Evolutionary conservation across 1,140 invertebrate species (phyloP), one percentile per base, ranked within the genome.

Genomic region (Araneus ventricosus): DNA sequence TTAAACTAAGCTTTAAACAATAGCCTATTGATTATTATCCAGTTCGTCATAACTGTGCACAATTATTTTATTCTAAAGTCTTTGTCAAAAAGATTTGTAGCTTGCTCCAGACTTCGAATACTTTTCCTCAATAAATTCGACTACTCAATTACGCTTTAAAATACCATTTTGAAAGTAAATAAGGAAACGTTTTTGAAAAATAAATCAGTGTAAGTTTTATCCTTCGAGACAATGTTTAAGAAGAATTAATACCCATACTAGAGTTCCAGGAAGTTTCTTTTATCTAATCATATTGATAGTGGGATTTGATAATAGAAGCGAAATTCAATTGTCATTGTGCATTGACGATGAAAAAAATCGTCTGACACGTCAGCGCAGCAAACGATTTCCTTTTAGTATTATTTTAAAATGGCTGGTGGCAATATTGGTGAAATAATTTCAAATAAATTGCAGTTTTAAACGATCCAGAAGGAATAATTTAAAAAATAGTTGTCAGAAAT

Each of bases 271-370:
- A 67, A 67, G 63, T 67, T 67, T 67, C 27, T 24, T 67, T 67
- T 67, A 67, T 67, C 63, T 67, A 67, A 67, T 67, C 2, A 27
- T 67, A 67, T 67, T 14, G 27, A 27, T n/a, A 67, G 7, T 14
- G 7, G 27, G n/a, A n/a, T 22, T 61, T 20, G 59, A 61, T 61
- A 61, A 61, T 61, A n/a, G 20, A 67, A 27, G 8, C 14, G 63
- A 67, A 67, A 67, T 27, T 67, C 63, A n/a, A 67, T 67, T 67
- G 63, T 67, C 63, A 67, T 67, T 67, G 63, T 67, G 63, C 63
- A 27, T 27, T n/a, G n/a, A 30, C n/a, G 27, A n/a, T 30, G 63
- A 63, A n/a, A 67, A 67, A 30, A 52, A 10, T 8, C 27, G n/a
- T 67, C 63, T 67, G n/a, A 30, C 63, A 67, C 63, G 63, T 67